phyloP scores from a whole-genome alignment of 1,140 invertebrate genomes.

The Drosophila aff. region DNA sequence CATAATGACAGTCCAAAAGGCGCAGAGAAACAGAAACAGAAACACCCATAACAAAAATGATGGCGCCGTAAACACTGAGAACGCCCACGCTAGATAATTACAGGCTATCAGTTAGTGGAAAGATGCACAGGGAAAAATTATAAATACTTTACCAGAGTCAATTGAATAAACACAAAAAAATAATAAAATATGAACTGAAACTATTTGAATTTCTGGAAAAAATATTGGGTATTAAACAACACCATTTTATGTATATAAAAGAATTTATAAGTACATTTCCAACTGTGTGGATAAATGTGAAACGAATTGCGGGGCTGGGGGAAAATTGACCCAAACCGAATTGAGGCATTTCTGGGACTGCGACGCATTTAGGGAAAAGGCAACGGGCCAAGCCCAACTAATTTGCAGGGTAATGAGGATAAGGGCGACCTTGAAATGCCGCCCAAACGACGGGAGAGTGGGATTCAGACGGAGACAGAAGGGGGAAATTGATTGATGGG shows the following conservation, averaged over 20 bases:
- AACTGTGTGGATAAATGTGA: slow-evolving; percentile 12
- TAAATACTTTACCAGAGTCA: too few species aligned
- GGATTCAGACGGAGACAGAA: slow-evolving; percentile 18
- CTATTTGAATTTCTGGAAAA: neutral
- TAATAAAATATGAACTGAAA: too few species aligned
- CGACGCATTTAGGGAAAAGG: slow-evolving; percentile 59
- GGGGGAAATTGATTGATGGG: slow-evolving; percentile 41
- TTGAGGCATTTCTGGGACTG: slow-evolving; percentile 38
- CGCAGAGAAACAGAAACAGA: slow-evolving; percentile 29
- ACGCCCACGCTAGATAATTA: slow-evolving; percentile 74
- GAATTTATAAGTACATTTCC: neutral
- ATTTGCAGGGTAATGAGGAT: slow-evolving; percentile 55
- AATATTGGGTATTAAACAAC: neutral
- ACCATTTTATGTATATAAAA: neutral
- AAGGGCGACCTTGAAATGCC: slow-evolving; percentile 59
- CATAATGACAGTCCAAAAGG: slow-evolving; percentile 37
- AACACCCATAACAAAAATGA: slow-evolving; percentile 36
- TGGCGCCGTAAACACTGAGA: slow-evolving; percentile 58
- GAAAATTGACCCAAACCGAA: slow-evolving; percentile 37
- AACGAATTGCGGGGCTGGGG: neutral
- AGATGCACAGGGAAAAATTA: slow-evolving; percentile 10
- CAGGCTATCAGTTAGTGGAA: slow-evolving; percentile 52
- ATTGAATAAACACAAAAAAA: too few species aligned
- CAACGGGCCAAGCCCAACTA: slow-evolving; percentile 38
- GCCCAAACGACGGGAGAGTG: neutral